Evolutionary conservation across 2,888 invertebrate species (phyloP), one percentile per base, ranked within the genome.

Genomic region (Synanthedon vespiformis): DNA sequence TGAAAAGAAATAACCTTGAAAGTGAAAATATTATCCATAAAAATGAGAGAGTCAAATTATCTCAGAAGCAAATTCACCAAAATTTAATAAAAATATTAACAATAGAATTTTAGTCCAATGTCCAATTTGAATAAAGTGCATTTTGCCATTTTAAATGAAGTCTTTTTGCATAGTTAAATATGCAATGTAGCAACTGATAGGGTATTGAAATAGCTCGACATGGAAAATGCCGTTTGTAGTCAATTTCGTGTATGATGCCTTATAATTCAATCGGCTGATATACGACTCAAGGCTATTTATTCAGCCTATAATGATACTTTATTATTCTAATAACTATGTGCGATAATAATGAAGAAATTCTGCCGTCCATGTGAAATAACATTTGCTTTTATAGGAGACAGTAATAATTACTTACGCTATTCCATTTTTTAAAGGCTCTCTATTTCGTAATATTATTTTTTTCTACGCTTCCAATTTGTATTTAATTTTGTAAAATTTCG

Each of bases 161-260:
- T n/a, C 44, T 44, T 44, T 44, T 44, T 44, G 13, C 13, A 44
- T 44, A 44, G 13, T 12, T 44, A 44, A 44, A 13, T 13, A 44
- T n/a, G n/a, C 44, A n/a, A n/a, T 44, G 8, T n/a, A 44, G 34
- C 34, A 34, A 11, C 12, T 16, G 2, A 41, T 49, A 51, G 52
- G 34, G 48, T 40, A 50, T 52, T 53, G 48, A 55, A 55, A 55
- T 53, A 53, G 48, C 41, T 40, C 40, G 16, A 55, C 52, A 52
- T 50, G 53, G 12, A 53, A 52, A 53, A 55, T 51, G 50, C 41
- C 50, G 50, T 44, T 44, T 44, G 14, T 6, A 44, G 13, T 44
- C 44, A 44, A 44, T 34, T 34, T 34, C 34, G 34, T 34, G 34
- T 10, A 8, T 34, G 34, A 44, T 44, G 44, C 14, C 44, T 44